A percentile compares a stretch with the other conserved stretches of the same genome.
These are phyloP conservation scores for Saccostrea glomerata DNA, from an alignment of 1,140 invertebrate species.

Conservation along the genomic window DNA sequence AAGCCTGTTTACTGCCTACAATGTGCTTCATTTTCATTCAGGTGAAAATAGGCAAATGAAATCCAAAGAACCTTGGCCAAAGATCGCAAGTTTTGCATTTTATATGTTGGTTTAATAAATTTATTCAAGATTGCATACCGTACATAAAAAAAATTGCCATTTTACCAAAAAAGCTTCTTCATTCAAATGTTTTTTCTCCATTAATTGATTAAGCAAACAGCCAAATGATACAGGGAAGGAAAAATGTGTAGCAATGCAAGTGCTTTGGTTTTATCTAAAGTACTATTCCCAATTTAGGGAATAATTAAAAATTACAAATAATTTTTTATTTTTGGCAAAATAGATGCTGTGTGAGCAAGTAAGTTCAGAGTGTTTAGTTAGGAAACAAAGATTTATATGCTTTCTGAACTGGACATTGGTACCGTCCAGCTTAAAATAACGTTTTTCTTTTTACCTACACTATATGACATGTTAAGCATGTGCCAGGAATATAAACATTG, in stretches of 20 bases:
- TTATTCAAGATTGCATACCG: not conserved
- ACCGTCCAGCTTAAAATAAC: not conserved
- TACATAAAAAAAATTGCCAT: not conserved
- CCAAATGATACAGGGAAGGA: not conserved
- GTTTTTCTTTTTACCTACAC: not conserved
- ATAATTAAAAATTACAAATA: not conserved
- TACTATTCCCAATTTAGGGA: not conserved
- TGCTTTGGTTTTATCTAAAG: not conserved
- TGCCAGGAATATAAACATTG: not conserved
- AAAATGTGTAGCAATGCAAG: not conserved
- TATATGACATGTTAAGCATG: not conserved
- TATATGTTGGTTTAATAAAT: not conserved
- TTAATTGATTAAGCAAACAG: not conserved
- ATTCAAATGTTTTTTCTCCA: not conserved
- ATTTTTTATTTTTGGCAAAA: not conserved
- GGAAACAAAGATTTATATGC: not conserved
- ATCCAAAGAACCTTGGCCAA: not conserved
- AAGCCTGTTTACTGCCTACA: slow-evolving; percentile 27
- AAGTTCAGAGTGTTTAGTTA: not conserved
- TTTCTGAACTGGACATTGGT: not conserved
- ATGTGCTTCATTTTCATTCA: slow-evolving; percentile 14
- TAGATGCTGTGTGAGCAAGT: not conserved
- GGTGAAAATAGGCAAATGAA: not conserved
- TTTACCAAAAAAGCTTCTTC: not conserved
- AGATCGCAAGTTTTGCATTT: not conserved